Base-by-base conservation (phyloP, 1,140 invertebrate genomes). In the Diplogasteroides magnus region DNA sequence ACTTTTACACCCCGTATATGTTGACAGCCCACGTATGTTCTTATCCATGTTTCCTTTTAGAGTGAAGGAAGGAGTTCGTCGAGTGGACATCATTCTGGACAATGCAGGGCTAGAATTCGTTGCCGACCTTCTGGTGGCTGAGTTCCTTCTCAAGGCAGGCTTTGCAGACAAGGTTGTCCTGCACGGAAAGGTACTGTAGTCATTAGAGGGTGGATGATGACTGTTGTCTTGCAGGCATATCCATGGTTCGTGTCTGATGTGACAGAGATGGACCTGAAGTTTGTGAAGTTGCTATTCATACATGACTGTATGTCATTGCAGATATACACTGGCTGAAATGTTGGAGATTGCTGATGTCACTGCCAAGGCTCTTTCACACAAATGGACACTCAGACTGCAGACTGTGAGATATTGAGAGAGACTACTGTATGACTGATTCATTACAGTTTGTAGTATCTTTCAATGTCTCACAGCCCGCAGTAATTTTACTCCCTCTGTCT, bases 231-330 rank as follows among this genome's bases (percentile, higher is more conserved):
- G n/a, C 61, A 78, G 78, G 31, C 59, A 13, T 89, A 93, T 74
- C 94, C 95, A 0, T 98, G 96, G 96, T 98, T 92, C 83, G 89
- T 98, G 1, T 98, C 94, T 13, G 96, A 98, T 84, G 90, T 90
- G 0, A 91, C 88, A 6, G 75, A 75, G 25, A 77, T 84, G 3
- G 95, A 98, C n/a, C n/a, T n/a, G n/a, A n/a, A n/a, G n/a, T n/a
- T n/a, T n/a, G n/a, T n/a, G n/a, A n/a, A n/a, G n/a, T n/a, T n/a
- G n/a, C n/a, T n/a, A n/a, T n/a, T n/a, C n/a, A n/a, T n/a, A n/a
- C n/a, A n/a, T n/a, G n/a, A n/a, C n/a, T n/a, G n/a, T 85, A 89
- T 95, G 62, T 74, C 87, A 74, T 93, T 89, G 89, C 87, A 87
- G 0, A 70, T 88, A n/a, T n/a, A n/a, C n/a, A n/a, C n/a, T n/a